Evolutionary conservation across 2,888 invertebrate species (phyloP), one percentile per base, ranked within the genome.

Genomic region (Spatulosminthurus flaviceps): DNA sequence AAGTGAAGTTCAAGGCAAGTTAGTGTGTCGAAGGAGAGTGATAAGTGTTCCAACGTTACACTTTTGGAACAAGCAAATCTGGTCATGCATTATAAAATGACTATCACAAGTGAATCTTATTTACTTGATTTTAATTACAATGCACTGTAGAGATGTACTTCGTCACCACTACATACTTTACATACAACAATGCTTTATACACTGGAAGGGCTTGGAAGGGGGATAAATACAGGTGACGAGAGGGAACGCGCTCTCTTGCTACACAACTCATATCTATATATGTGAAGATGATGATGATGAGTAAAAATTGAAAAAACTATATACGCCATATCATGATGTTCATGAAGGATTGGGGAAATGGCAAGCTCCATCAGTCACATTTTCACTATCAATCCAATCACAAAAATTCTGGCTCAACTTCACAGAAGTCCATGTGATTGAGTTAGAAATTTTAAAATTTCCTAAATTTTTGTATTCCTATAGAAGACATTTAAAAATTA

Each of bases 11-110:
- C 64, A 64, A 64, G 64, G 64, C 26, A 64, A 70, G 42, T 51
- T 61, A 74, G 74, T 74, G 61, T 74, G 74, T 74, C 74, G 61
- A 74, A n/a, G 28, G 24, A 24, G 9, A 9, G 11, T 28, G 29
- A 29, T n/a, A 74, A 74, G 74, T 74, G 61, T 74, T 60, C 61
- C 74, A 61, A 22, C 74, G 74, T 60, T 74, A 74, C 74, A 74
- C 74, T 74, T 74, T 74, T 22, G 41, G n/a, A 51, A 51, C 51
- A 51, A 51, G 51, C 51, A 51, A 19, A 51, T 51, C 51, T 51
- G 51, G 51, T 51, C 51, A 16, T 51, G 51, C 51, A 51, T 51
- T 16, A 34, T 51, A 51, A 7, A 41, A 51, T 51, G 51, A n/a
- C 51, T 51, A n/a, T 51, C 51, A 51, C n/a, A 51, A 51, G 51